Evolutionary conservation across 2,113 vertebrate species (phyloP), one percentile per base, ranked within the genome.

Genomic region (Rhea pennata): DNA sequence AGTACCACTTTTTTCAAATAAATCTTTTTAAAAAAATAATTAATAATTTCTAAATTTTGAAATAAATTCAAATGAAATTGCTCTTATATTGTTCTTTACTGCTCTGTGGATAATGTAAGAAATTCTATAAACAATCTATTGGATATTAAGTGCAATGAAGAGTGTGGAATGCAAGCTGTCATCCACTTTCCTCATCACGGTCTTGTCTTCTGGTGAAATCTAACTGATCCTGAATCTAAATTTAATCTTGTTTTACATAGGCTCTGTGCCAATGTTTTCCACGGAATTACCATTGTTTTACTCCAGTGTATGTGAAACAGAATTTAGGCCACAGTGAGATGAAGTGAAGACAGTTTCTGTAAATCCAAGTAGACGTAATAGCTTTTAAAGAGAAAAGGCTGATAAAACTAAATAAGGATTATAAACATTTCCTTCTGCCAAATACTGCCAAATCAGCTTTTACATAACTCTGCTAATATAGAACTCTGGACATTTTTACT

Each of bases 351-450:
- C 39, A 42, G 10, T 59, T 76, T 59, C 9, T 31, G 67, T 4
- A 29, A 76, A 54, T 56, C 6, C 16, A 70, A 54, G 56, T 7
- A 79, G 33, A 51, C 7, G 15, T 21, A 42, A 27, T 84, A 62
- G 46, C 70, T 89, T 65, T 81, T 95, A 76, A 91, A 92, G 67
- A 40, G 40, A 81, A 96, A 90, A 88, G 48, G 13, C 16, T 78
- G 33, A 84, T 94, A 91, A 89, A 93, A 89, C 19, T 42, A 84
- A 93, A 87, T 89, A 94, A 95, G 87, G 48, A 67, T 93, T 81
- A 76, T 69, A 96, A 97, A 75, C 75, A 95, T 96, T 95, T 96
- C 21, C 71, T 90, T 93, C 95, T 96, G 87, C 66, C 48, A 96
- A 96, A 92, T 66, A 9, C 6, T 87, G 48, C 77, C 72, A 95